Percentiles rank a stretch among this genome's conserved stretches.
Evolutionary conservation across 64 coral and sea anemone species (phyloP).

Genomic region (Astreopora myriophthalma): DNA sequence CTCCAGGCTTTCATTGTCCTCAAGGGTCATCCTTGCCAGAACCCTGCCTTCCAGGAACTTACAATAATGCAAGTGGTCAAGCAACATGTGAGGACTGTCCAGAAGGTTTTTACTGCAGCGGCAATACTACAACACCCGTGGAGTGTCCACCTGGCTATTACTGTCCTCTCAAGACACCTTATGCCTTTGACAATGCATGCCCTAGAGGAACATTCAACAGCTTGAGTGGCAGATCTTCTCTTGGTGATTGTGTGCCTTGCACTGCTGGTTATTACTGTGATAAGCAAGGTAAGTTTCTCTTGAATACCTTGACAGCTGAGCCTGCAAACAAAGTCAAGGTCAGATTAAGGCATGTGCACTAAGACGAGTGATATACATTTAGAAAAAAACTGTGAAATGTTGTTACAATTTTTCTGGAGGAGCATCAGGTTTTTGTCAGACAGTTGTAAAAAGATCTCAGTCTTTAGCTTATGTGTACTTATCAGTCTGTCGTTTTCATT

Average conservation of each 20-base stretch:
- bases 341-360: too few species aligned
- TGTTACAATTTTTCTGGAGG: too few species aligned
- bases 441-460: too few species aligned
- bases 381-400: too few species aligned
- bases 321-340: too few species aligned
- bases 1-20: slow-evolving; percentile 85
- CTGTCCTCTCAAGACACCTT: slow-evolving; percentile 75
- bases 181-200: slow-evolving; percentile 72
- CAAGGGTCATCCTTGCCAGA: slow-evolving; percentile 65
- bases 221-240: slow-evolving; percentile 73
- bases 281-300: slow-evolving; percentile 59
- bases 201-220: slow-evolving; percentile 89
- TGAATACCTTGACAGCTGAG: too few species aligned
- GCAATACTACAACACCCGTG: slow-evolving; percentile 85
- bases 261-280: slow-evolving; percentile 89
- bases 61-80: slow-evolving; percentile 88
- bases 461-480: not conserved
- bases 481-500: not conserved
- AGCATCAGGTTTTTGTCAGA: too few species aligned
- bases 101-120: slow-evolving; percentile 87
- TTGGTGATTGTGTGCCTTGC: slow-evolving; percentile 71
- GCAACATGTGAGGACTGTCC: slow-evolving; percentile 73
- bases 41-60: slow-evolving; percentile 80
- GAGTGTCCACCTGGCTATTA: slow-evolving; percentile 89
- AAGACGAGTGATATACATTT: too few species aligned